Evolutionary conservation across 1,140 invertebrate genomes (phyloP).

Genomic region (Lepidostoma basale): DNA sequence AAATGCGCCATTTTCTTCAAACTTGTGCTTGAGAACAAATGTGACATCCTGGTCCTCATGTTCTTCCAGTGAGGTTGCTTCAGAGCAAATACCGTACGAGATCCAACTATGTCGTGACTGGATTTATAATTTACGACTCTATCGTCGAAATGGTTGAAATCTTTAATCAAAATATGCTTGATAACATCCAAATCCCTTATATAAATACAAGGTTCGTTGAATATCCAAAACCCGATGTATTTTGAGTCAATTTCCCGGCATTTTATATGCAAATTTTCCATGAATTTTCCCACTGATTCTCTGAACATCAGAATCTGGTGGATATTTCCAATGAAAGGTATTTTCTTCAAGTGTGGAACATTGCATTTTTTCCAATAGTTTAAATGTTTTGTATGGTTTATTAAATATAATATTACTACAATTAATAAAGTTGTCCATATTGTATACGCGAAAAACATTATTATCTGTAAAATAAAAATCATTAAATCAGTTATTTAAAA

Average conservation of each 20-base stretch:
- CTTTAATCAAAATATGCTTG: background rate
- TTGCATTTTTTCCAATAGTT: conserved; percentile 19
- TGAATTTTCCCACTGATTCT: conserved; percentile 10
- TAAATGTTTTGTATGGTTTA: background rate
- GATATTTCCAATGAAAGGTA: conserved; percentile 2
- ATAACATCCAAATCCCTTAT: background rate
- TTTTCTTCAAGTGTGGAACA: background rate
- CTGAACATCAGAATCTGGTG: background rate
- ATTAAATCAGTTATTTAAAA: too few species aligned
- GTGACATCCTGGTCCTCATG: background rate
- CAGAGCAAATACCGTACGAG: background rate
- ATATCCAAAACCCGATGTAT: conserved; percentile 10
- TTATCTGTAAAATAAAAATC: too few species aligned
- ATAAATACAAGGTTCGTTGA: conserved; percentile 10
- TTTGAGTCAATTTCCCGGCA: background rate
- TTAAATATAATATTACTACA: too few species aligned
- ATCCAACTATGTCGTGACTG: background rate
- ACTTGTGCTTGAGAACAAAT: background rate
- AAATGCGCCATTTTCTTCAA: background rate
- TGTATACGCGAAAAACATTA: too few species aligned
- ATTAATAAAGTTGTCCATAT: too few species aligned
- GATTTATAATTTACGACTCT: background rate
- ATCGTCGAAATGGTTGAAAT: conserved; percentile 7
- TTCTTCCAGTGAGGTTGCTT: conserved; percentile 14
- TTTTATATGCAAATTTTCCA: background rate